These are phyloP conservation scores for Dynastes tityus DNA, from an alignment of 2,888 invertebrate genomes.

Conservation along the genomic window DNA sequence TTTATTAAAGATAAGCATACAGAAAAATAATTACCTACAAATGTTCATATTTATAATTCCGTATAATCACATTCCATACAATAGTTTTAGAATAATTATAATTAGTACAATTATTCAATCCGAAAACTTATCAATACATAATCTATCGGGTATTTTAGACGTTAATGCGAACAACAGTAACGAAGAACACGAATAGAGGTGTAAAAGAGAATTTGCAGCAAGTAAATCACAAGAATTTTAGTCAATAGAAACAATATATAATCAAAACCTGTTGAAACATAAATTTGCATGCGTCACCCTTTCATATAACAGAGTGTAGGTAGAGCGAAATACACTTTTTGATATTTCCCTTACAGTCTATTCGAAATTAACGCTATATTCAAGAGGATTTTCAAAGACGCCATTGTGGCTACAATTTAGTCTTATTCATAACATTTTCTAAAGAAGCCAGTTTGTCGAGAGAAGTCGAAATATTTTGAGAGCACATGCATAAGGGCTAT, in stretches of 20 bases:
- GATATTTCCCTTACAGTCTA: slow-evolving; percentile 66
- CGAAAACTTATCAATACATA: not conserved
- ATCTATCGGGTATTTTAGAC: not conserved
- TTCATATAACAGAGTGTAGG: slow-evolving; percentile 52
- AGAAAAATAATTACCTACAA: too few species aligned
- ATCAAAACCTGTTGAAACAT: slow-evolving; percentile 67
- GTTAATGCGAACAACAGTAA: not conserved
- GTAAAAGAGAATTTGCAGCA: slow-evolving; percentile 42
- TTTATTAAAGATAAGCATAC: too few species aligned
- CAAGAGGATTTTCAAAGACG: slow-evolving; percentile 75
- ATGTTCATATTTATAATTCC: too few species aligned
- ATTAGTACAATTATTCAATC: too few species aligned
- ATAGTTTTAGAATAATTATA: too few species aligned
- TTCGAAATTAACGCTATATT: slow-evolving; percentile 76
- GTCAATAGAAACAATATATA: slow-evolving; percentile 61
- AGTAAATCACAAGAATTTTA: slow-evolving; percentile 47
- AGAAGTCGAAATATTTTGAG: slow-evolving; percentile 68
- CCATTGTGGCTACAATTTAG: slow-evolving; percentile 78
- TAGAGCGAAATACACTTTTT: slow-evolving; percentile 64
- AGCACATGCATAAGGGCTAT: slow-evolving; percentile 60
- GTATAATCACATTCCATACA: too few species aligned
- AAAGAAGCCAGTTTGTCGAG: slow-evolving; percentile 69
- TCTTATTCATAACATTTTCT: slow-evolving; percentile 75
- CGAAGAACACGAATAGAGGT: slow-evolving; percentile 18
- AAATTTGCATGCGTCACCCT: slow-evolving; percentile 65